Base-by-base conservation (phyloP, 2,113 vertebrate species). In the Scomber scombrus region DNA sequence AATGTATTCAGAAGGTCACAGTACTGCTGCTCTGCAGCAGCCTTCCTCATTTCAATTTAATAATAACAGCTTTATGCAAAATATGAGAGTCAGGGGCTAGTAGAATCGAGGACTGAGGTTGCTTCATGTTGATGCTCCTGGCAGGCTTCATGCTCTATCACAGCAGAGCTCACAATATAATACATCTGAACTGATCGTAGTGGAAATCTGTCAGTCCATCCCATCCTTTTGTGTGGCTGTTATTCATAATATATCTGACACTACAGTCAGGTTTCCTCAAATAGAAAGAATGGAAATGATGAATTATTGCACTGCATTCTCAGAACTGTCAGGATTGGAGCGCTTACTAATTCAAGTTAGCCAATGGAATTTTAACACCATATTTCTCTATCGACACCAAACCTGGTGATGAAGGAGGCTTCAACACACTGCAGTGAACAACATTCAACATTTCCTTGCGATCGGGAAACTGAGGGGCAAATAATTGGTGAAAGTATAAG, bases 1-100 rank as follows among this genome's bases (percentile, higher is more conserved):
- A 91, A 92, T 90, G 89, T 85, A 91, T 90, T 92, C 85, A 90
- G 87, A 91, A 94, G 93, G 92, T 94, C 93, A 93, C 76, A 75
- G 82, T 87, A 87, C 83, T 71, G 68, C 88, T 91, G 88, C 86
- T 85, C 85, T 82, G 88, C 82, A 80, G 88, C 82, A 84, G 79
- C 89, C 87, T 85, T 65, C 65, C 79, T 83, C 92, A 93, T 94
- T 91, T 93, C 91, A 92, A 92, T 94, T 87, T 90, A 85, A 94
- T 93, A 86, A 91, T 83, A 92, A 87, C 87, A 91, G 88, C 82
- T 93, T 93, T 81, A 91, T 91, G 82, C 80, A 74, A 90, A 92
- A 92, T 80, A 73, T 57, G 62, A 92, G 81, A 58, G 83, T 85
- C 47, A 70, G 66, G 65, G 82, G 78, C 19, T 46, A 55, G 71